These are phyloP conservation scores for Lepus townsendii DNA, from an alignment of 2,797 vertebrate species.

Conservation along the genomic window DNA sequence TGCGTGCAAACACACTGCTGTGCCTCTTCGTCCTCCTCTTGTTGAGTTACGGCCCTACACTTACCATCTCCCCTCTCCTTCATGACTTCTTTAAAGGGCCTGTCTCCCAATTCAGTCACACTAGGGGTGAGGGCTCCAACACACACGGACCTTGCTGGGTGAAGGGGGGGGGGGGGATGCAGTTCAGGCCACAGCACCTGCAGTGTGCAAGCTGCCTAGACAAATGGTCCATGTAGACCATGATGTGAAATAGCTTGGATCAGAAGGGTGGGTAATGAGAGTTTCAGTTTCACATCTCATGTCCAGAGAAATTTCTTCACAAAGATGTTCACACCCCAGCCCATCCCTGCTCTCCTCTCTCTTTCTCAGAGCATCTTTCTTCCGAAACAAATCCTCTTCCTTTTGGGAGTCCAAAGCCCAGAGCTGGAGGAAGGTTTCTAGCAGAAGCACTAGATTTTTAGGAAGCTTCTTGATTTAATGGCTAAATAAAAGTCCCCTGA, in stretches of 20 bases:
- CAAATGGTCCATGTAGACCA: neutral
- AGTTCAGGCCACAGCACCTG: neutral
- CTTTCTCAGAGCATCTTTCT: neutral
- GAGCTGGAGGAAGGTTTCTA: neutral
- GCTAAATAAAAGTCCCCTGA: neutral
- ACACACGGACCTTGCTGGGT: neutral
- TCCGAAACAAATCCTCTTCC: neutral
- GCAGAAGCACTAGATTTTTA: neutral
- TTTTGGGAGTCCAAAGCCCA: neutral
- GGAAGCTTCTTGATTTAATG: slow-evolving; percentile 6
- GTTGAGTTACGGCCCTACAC: neutral
- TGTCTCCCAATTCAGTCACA: neutral
- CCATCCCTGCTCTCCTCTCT: accelerated
- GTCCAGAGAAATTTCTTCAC: neutral
- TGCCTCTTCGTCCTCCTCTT: neutral
- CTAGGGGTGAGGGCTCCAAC: neutral
- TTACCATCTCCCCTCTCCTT: neutral
- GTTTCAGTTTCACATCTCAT: neutral
- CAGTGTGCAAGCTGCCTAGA: neutral
- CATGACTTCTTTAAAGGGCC: neutral
- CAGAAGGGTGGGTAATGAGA: neutral
- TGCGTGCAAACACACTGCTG: neutral
- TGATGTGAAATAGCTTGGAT: neutral
- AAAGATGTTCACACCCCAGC: neutral
- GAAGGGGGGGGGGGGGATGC: neutral